Percentiles rank a stretch among this genome's conserved stretches.
Conservation (phyloP, 1,140 invertebrate species). For the Aricia agestis region DNA sequence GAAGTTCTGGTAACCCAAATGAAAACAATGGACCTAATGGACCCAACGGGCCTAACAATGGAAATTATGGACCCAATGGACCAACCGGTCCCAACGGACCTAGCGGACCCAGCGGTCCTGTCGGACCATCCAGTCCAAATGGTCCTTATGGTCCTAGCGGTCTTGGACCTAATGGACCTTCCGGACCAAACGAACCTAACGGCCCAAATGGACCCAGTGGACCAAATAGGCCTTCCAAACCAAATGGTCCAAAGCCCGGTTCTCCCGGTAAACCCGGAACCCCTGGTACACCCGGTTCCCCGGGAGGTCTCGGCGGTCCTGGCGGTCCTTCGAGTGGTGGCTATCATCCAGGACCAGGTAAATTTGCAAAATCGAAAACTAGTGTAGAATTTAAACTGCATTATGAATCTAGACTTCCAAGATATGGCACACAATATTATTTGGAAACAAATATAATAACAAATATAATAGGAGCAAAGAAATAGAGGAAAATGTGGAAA, state of each 20-base stretch:
- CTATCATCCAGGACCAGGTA: slow-evolving; percentile 20
- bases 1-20: too few relatives aligned
- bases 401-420: too few relatives aligned
- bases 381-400: too few relatives aligned
- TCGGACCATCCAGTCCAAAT: slow-evolving; percentile 1
- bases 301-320: slow-evolving; percentile 48
- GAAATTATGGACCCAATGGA: slow-evolving; percentile 12
- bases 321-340: slow-evolving; percentile 40
- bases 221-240: slow-evolving; percentile 11
- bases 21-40: slow-evolving; percentile 1
- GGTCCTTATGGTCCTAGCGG: slow-evolving; percentile 17
- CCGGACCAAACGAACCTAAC: neutral
- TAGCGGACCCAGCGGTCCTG: slow-evolving; percentile 16
- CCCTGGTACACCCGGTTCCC: slow-evolving; percentile 32
- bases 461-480: too few relatives aligned
- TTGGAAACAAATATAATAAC: too few relatives aligned
- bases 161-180: slow-evolving; percentile 70
- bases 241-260: too few relatives aligned
- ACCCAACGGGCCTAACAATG: slow-evolving; percentile 30
- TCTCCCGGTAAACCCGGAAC: too few relatives aligned
- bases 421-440: too few relatives aligned
- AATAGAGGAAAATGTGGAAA: too few relatives aligned
- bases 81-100: slow-evolving; percentile 18
- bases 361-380: neutral
- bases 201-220: slow-evolving; percentile 31